phyloP scores from a whole-genome alignment of 2,888 invertebrate genomes.

The Metalampra italica region DNA sequence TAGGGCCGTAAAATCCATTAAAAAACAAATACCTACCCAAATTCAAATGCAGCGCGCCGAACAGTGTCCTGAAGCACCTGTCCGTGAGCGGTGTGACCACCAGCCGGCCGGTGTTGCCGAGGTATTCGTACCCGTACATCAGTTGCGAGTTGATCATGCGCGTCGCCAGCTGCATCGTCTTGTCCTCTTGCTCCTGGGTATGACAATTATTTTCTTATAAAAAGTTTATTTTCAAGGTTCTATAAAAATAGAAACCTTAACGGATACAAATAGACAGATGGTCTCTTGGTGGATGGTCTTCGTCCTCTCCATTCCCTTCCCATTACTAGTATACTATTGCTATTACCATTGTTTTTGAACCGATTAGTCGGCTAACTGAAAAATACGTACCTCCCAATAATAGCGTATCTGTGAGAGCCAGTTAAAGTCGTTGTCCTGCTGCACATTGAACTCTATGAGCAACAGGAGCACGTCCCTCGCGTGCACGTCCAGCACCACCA shows the following conservation, averaged over 20 bases:
- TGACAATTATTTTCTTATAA: no score
- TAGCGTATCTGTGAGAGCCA: constrained; percentile 91
- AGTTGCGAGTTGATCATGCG: constrained; percentile 94
- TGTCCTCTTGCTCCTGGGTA: constrained; percentile 70
- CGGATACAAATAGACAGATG: no score
- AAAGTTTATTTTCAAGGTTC: no score
- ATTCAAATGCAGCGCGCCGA: constrained; percentile 94
- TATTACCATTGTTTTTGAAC: no score
- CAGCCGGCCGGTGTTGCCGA: constrained; percentile 91
- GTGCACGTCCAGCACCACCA: constrained; percentile 96
- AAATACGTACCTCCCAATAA: constrained; percentile 89
- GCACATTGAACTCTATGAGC: constrained; percentile 81
- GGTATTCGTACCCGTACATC: constrained; percentile 95
- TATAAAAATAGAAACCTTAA: no score
- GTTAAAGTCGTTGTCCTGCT: constrained; percentile 88
- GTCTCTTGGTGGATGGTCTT: no score
- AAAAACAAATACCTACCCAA: constrained; percentile 76
- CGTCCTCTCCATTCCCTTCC: no score
- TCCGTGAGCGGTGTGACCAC: constrained; percentile 97
- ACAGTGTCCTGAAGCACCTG: constrained; percentile 93
- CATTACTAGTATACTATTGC: no score
- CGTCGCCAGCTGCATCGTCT: constrained; percentile 79
- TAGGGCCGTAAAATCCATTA: no score
- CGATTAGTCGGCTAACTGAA: no score
- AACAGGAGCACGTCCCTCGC: constrained; percentile 90